These are phyloP conservation scores for Myotis yumanensis DNA, from an alignment of 2,113 vertebrate genomes.

Conservation along the genomic window DNA sequence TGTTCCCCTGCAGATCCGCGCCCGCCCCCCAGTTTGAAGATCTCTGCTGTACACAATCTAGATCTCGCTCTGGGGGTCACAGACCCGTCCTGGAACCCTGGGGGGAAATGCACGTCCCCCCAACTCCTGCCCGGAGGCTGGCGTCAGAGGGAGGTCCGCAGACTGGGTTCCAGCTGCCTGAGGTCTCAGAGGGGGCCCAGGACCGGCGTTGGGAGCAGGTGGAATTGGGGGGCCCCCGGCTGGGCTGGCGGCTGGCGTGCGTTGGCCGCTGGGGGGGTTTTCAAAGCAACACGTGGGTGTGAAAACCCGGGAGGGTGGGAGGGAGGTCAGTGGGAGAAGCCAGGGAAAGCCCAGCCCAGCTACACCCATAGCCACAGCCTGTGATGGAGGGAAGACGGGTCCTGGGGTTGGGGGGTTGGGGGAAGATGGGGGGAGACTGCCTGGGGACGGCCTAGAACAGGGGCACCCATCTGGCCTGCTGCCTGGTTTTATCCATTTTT, in stretches of 20 bases:
- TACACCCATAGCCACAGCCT: background rate
- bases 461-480: background rate
- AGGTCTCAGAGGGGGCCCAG: background rate
- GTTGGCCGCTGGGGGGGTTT: background rate
- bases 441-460: background rate
- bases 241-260: too few relatives aligned
- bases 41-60: background rate
- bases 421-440: too few relatives aligned
- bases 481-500: background rate
- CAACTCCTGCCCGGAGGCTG: accelerated
- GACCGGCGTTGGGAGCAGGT: background rate
- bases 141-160: background rate
- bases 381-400: background rate
- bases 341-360: background rate
- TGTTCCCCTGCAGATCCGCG: background rate
- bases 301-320: background rate
- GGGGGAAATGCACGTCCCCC: background rate
- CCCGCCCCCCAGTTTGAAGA: background rate
- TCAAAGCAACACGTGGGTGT: background rate
- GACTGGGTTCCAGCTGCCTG: too few relatives aligned
- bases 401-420: too few relatives aligned
- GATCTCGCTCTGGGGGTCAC: background rate
- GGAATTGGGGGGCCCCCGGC: background rate
- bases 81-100: background rate
- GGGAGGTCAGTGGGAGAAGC: background rate